Evolutionary conservation across 2,797 vertebrate species (phyloP), one percentile per base, ranked within the genome.

Genomic region (Rhincodon typus): DNA sequence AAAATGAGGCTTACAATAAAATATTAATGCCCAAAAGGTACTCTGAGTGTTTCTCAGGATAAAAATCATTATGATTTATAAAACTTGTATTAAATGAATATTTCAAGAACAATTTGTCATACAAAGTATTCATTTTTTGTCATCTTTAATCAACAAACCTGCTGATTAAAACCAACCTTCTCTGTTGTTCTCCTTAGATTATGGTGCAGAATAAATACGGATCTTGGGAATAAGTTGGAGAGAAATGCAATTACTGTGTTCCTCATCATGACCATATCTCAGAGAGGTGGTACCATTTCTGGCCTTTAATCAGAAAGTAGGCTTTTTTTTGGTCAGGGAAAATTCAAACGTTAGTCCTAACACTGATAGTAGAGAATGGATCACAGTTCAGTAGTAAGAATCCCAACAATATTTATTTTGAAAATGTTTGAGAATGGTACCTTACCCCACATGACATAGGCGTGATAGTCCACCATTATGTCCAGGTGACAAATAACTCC

Each of bases 41-140:
- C 17, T 90, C 23, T 90, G 87, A 90, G 87, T 90, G 53, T 17
- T 66, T 21, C 23, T 91, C 57, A 67, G 34, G 34, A 23, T 19
- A 38, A 62, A 21, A 66, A 6, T 21, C 34, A 34, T 67, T 38
- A 25, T 91, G 88, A 66, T 91, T 67, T 66, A 91, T 91, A 91
- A 91, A 91, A 82, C n/a, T 21, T 23, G 23, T 42, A 82, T 82
- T 15, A 77, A 77, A 77, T 77, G 38, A 82, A 66, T 91, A 91
- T 91, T 91, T 91, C 17, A 91, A 67, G 88, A 91, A 66, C 7
- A 19, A 91, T 67, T 91, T 91, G 88, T 91, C 62, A 91, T 38
- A 62, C 34, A 21, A 67, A 91, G 17, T 34, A 21, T 91, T 91
- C 53, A 67, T 67, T 34, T 23, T 91, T 91, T n/a, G n/a, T 42